phyloP scores from a whole-genome alignment of 2,888 invertebrate species.

The Margaritifera margaritifera region DNA sequence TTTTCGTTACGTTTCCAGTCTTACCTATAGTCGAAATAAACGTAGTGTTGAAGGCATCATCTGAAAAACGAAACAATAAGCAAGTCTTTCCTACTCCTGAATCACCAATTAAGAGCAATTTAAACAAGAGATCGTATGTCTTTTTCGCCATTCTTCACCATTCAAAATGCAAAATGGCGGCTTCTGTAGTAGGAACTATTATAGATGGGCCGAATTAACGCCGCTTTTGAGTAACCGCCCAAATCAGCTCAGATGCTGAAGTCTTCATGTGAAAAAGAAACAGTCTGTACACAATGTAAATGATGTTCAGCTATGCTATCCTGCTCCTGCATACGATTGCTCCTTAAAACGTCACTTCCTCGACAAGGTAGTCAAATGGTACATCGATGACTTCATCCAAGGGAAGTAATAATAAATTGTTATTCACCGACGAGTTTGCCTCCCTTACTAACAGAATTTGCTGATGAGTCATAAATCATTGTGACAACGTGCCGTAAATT shows the following conservation, averaged over 20 bases:
- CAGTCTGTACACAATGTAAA: too few relatives aligned
- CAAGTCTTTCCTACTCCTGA: constrained; percentile 71
- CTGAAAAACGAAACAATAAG: constrained; percentile 69
- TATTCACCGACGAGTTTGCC: not conserved
- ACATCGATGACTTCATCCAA: constrained; percentile 36
- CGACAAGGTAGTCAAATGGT: constrained; percentile 9
- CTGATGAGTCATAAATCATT: too few relatives aligned
- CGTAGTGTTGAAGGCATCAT: constrained; percentile 71
- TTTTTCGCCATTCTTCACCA: constrained; percentile 75
- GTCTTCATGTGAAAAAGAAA: too few relatives aligned
- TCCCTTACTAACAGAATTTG: too few relatives aligned
- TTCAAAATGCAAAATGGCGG: constrained; percentile 33
- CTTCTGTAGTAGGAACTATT: constrained; percentile 1
- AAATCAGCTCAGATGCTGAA: too few relatives aligned
- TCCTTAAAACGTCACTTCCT: constrained; percentile 51
- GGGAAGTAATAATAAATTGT: constrained; percentile 25
- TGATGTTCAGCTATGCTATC: not conserved
- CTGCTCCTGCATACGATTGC: not conserved
- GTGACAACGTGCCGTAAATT: too few relatives aligned
- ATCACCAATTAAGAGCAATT: constrained; percentile 69
- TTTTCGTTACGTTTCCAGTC: constrained; percentile 71
- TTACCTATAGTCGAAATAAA: constrained; percentile 74
- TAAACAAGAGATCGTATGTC: constrained; percentile 72
- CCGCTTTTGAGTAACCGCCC: too few relatives aligned
- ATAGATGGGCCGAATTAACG: too few relatives aligned